phyloP scores from a whole-genome alignment of 2,797 vertebrate species.

The Artibeus lituratus region DNA sequence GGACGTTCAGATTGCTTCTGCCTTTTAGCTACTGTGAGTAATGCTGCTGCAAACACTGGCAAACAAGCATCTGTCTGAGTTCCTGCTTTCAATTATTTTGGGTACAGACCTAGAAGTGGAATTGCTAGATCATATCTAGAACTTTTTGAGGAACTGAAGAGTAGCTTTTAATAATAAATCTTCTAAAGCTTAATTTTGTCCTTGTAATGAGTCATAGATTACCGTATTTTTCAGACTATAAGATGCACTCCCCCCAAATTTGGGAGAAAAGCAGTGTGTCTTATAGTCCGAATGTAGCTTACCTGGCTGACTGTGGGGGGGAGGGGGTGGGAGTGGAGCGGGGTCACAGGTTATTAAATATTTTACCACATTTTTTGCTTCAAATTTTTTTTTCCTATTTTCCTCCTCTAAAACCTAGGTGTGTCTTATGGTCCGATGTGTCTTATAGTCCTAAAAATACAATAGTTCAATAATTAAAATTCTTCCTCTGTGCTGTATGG shows the following conservation, averaged over 20 bases:
- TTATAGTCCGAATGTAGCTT: too few species aligned
- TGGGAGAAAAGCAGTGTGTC: too few species aligned
- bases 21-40: background rate
- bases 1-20: background rate
- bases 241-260: too few species aligned
- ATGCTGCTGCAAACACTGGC: background rate
- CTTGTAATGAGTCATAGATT: background rate
- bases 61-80: background rate
- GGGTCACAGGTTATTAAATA: too few species aligned
- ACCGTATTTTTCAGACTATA: too few species aligned
- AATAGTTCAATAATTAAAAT: background rate
- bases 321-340: too few species aligned
- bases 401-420: too few species aligned
- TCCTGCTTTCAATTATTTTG: conserved; percentile 2
- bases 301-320: too few species aligned
- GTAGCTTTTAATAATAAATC: conserved; percentile 19
- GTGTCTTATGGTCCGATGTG: too few species aligned
- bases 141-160: conserved; percentile 36
- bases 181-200: conserved; percentile 28
- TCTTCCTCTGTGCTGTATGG: background rate
- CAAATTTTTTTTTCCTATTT: too few species aligned
- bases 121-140: conserved; percentile 5
- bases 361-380: too few species aligned
- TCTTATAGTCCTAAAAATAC: too few species aligned
- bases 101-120: background rate